These are phyloP conservation scores for Eriocheir sinensis DNA, from an alignment of 1,140 invertebrate species.

Conservation along the genomic window DNA sequence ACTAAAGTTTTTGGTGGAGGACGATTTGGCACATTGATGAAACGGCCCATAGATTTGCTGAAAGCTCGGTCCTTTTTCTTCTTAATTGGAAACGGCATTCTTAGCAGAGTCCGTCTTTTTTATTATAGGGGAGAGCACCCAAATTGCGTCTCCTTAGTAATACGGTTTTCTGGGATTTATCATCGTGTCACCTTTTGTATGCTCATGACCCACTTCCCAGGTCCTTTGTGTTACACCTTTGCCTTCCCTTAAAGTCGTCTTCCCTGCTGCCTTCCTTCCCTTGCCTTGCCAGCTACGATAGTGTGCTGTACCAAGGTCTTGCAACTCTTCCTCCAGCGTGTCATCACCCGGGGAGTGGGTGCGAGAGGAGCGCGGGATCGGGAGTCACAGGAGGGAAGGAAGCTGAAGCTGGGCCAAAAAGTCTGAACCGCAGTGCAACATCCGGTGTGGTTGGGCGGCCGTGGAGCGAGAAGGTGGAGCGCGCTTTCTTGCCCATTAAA, in stretches of 20 bases:
- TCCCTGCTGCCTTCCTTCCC: background rate
- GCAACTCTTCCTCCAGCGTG: background rate
- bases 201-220: no score
- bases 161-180: no score
- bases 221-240: background rate
- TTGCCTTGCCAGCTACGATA: no score
- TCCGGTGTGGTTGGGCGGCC: background rate
- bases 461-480: background rate
- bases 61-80: no score
- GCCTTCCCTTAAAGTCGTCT: background rate
- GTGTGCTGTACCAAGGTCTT: background rate
- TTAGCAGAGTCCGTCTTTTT: no score
- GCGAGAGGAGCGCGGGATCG: background rate
- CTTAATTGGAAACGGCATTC: no score
- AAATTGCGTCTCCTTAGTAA: no score
- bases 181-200: no score
- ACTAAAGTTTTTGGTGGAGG: no score
- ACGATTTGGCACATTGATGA: no score
- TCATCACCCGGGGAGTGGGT: background rate
- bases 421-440: background rate
- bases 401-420: background rate
- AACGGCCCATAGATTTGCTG: no score
- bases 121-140: no score
- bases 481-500: constrained; percentile 14
- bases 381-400: background rate